phyloP scores from a whole-genome alignment of 2,888 invertebrate species.

The Cylloceria caligata region DNA sequence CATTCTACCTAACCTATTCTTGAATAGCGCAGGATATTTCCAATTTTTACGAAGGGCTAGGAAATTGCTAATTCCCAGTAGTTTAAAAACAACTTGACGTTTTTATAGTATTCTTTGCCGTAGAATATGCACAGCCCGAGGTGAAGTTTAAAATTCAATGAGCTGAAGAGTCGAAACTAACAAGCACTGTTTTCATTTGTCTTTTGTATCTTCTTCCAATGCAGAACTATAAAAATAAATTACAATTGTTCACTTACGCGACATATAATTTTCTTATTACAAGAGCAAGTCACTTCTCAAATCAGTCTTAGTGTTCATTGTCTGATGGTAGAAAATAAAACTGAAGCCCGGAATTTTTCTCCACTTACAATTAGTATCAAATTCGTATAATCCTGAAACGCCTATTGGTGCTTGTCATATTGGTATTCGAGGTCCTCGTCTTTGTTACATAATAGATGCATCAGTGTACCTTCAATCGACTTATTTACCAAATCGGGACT shows the following conservation, averaged over 20 bases:
- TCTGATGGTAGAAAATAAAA: no score
- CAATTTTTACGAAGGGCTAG: not conserved
- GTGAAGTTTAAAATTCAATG: not conserved
- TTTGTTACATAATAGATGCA: not conserved
- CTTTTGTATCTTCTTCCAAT: no score
- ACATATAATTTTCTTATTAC: no score
- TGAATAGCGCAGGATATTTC: not conserved
- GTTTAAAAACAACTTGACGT: not conserved
- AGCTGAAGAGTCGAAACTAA: not conserved
- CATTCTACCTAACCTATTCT: conserved; percentile 4
- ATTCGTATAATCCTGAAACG: no score
- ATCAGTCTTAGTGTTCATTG: no score
- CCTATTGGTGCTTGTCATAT: not conserved
- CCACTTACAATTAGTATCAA: no score
- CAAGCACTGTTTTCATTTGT: no score
- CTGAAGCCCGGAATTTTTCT: no score
- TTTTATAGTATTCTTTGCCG: conserved; percentile 2
- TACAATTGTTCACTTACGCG: not conserved
- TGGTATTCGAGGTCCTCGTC: not conserved
- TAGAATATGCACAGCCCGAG: not conserved
- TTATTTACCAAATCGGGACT: not conserved
- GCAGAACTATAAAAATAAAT: no score
- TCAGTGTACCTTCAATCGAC: not conserved
- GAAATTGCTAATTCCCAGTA: not conserved
- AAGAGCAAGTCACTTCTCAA: no score